phyloP scores from a whole-genome alignment of 1,140 invertebrate genomes.

The Venturia canescens region DNA sequence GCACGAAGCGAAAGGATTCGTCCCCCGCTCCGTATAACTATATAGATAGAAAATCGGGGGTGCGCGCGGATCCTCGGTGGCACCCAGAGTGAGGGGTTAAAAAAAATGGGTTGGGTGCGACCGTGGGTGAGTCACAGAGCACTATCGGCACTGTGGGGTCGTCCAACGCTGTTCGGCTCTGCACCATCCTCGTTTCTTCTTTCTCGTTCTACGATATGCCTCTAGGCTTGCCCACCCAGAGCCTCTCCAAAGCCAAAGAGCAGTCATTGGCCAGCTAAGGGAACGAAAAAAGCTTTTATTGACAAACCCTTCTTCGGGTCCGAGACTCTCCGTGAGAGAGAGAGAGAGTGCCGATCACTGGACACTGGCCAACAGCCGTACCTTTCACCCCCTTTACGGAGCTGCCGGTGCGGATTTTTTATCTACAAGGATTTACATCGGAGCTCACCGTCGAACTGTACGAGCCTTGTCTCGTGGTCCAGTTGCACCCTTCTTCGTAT shows the following conservation, averaged over 20 bases:
- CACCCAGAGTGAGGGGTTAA: conserved; percentile 34
- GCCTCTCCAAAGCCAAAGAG: not conserved
- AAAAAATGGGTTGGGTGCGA: conserved; percentile 46
- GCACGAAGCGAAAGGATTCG: conserved; percentile 40
- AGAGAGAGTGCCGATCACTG: not conserved
- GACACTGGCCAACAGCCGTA: not conserved
- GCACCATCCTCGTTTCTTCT: conserved; percentile 46
- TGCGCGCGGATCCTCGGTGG: conserved; percentile 26
- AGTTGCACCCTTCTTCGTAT: conserved; percentile 64
- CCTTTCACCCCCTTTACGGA: conserved; percentile 49
- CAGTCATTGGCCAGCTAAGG: not conserved
- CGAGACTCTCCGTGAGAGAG: not conserved
- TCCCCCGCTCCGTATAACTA: conserved; percentile 10
- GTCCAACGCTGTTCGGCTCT: conserved; percentile 12
- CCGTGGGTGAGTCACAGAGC: conserved; percentile 52
- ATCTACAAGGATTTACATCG: conserved; percentile 74
- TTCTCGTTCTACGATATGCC: conserved; percentile 1
- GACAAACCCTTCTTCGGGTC: not conserved
- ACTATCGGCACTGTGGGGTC: conserved; percentile 45
- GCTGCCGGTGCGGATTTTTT: conserved; percentile 69
- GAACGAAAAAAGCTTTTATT: not conserved
- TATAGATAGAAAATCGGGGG: conserved; percentile 1
- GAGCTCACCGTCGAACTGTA: conserved; percentile 27
- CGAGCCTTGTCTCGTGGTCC: conserved; percentile 60
- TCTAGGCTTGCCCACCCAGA: not conserved